Evolutionary conservation across 1,140 invertebrate species (phyloP).

Genomic region (Drosophila varians): DNA sequence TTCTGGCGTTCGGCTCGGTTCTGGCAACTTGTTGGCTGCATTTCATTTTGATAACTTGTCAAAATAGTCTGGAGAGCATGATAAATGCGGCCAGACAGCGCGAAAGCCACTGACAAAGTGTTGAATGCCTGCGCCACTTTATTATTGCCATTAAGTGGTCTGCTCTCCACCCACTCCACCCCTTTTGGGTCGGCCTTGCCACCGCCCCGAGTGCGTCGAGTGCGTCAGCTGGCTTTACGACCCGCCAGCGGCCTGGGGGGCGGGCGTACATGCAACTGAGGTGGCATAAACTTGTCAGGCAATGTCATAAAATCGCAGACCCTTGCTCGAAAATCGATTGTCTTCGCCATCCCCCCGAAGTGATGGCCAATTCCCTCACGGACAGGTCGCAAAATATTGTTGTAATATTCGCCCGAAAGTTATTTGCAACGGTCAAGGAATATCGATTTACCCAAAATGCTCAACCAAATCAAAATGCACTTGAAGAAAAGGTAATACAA

Average conservation of each 20-base stretch:
- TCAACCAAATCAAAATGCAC: not conserved
- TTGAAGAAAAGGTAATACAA: not conserved
- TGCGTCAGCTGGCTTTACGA: constrained; percentile 65
- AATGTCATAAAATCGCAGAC: constrained; percentile 57
- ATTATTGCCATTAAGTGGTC: constrained; percentile 71
- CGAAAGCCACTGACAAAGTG: constrained; percentile 76
- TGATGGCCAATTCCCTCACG: constrained; percentile 11
- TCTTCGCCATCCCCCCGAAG: not conserved
- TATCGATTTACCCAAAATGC: constrained; percentile 12
- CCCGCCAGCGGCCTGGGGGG: constrained; percentile 32
- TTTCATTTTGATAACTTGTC: constrained; percentile 82
- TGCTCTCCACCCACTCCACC: constrained; percentile 7
- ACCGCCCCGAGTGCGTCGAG: constrained; percentile 12
- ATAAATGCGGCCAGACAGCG: constrained; percentile 74
- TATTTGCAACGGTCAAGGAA: constrained; percentile 33
- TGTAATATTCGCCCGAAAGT: constrained; percentile 44
- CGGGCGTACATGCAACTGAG: constrained; percentile 40
- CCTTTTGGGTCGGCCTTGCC: constrained; percentile 5
- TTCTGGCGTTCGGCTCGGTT: constrained; percentile 7
- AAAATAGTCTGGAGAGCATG: constrained; percentile 79
- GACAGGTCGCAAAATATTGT: constrained; percentile 26
- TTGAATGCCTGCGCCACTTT: constrained; percentile 77
- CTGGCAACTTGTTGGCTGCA: constrained; percentile 68
- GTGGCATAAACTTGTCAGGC: constrained; percentile 73
- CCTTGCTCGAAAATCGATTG: constrained; percentile 8